phyloP scores from a whole-genome alignment of 2,113 vertebrate species.

The Strix aluco region DNA sequence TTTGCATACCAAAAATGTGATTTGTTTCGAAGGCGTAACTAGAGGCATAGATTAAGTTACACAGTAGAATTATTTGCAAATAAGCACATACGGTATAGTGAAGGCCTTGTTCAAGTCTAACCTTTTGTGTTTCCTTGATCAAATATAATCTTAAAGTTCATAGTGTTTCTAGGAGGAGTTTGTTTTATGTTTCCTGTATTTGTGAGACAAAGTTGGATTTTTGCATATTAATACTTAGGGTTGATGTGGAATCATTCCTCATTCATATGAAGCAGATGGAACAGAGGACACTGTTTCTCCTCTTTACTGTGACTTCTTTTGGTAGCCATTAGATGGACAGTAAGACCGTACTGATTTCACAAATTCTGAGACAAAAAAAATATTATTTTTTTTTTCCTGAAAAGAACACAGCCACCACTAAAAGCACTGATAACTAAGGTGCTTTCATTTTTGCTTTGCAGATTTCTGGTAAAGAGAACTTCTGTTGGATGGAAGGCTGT shows the following conservation, averaged over 20 bases:
- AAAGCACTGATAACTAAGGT: background rate
- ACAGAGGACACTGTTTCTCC: fast-evolving
- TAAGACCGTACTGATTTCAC: background rate
- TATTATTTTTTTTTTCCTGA: background rate
- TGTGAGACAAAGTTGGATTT: background rate
- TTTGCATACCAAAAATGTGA: background rate
- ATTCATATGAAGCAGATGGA: background rate
- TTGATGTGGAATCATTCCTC: background rate
- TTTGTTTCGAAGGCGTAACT: background rate
- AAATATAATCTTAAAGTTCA: background rate
- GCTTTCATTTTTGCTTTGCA: background rate
- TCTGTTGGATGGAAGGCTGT: background rate
- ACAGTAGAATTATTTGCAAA: background rate
- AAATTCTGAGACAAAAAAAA: background rate
- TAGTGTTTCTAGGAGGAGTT: background rate
- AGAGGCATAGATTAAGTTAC: background rate
- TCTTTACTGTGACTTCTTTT: background rate
- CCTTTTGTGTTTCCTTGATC: background rate
- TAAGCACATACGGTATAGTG: background rate
- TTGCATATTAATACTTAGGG: background rate
- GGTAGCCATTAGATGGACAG: background rate
- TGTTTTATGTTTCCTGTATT: background rate
- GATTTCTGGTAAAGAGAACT: background rate
- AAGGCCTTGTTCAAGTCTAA: background rate
- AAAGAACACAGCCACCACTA: background rate